Percentiles rank a stretch among this genome's conserved stretches.
Conservation (phyloP, 2,888 invertebrate species). For the Melanargia galathea region DNA sequence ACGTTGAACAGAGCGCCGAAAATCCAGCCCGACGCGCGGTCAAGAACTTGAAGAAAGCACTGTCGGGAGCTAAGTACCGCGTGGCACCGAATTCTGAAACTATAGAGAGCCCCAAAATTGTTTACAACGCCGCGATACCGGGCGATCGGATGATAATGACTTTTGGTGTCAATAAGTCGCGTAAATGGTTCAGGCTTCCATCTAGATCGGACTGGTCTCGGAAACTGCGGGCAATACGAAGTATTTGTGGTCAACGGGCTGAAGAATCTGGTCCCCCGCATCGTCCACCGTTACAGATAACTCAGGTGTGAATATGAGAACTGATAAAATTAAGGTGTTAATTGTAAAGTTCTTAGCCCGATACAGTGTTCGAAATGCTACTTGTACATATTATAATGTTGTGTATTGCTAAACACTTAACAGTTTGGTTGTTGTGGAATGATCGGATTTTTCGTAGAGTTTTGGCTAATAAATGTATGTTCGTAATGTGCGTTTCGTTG, state of each 20-base stretch:
- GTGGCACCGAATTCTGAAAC: conserved; percentile 63
- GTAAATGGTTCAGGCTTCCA: conserved; percentile 63
- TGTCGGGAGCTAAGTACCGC: conserved; percentile 68
- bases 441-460: conserved; percentile 69
- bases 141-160: conserved; percentile 74
- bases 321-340: conserved; percentile 9
- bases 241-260: conserved; percentile 55
- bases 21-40: conserved; percentile 60
- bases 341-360: conserved; percentile 15
- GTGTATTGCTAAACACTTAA: conserved; percentile 36
- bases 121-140: conserved; percentile 70
- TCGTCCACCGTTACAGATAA: conserved; percentile 70
- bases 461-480: conserved; percentile 78
- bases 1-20: conserved; percentile 58
- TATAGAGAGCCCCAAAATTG: conserved; percentile 74
- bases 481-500: conserved; percentile 77
- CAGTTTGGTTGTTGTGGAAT: conserved; percentile 55
- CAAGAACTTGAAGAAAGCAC: conserved; percentile 66
- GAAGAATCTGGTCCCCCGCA: conserved; percentile 54
- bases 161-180: conserved; percentile 65
- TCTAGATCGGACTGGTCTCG: conserved; percentile 58
- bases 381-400: conserved; percentile 17
- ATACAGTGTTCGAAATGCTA: conserved; percentile 21
- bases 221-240: conserved; percentile 50
- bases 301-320: conserved; percentile 70